Conservation (phyloP, 1,140 invertebrate species). For the Centruroides sculpturatus region DNA sequence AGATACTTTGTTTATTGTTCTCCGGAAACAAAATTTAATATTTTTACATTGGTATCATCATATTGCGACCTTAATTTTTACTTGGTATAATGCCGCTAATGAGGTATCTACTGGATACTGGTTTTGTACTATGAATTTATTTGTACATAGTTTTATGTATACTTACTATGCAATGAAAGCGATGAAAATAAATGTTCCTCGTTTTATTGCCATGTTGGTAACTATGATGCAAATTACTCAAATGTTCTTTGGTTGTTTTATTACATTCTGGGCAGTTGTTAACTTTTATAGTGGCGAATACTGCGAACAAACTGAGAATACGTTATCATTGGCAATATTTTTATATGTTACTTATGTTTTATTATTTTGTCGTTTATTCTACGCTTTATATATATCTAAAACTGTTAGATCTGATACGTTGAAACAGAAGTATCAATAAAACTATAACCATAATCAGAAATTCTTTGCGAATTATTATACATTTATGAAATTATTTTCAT, state of each 20-base stretch:
- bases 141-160: slow-evolving; percentile 96
- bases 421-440: no score
- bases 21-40: slow-evolving; percentile 92
- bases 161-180: slow-evolving; percentile 86
- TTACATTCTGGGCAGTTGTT: slow-evolving; percentile 67
- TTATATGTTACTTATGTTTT: slow-evolving; percentile 63
- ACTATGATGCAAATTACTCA: slow-evolving; percentile 81
- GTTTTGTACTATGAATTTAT: slow-evolving; percentile 99
- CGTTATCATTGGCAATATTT: slow-evolving; percentile 28
- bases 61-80: slow-evolving; percentile 65
- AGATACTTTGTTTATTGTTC: slow-evolving; percentile 90
- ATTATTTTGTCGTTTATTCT: slow-evolving; percentile 78
- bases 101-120: slow-evolving; percentile 89
- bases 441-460: no score
- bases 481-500: no score
- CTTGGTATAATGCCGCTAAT: slow-evolving; percentile 94
- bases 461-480: no score
- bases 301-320: slow-evolving; percentile 30
- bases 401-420: no score
- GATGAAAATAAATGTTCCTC: slow-evolving; percentile 68
- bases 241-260: slow-evolving; percentile 84
- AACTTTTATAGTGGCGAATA: slow-evolving; percentile 26
- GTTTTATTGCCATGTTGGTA: slow-evolving; percentile 74
- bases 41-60: slow-evolving; percentile 86
- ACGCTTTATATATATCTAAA: slow-evolving; percentile 49